Percentiles rank a stretch among this genome's conserved stretches.
These are phyloP conservation scores for Tetheella fluctuosa DNA, from an alignment of 2,888 invertebrate species.

Conservation along the genomic window DNA sequence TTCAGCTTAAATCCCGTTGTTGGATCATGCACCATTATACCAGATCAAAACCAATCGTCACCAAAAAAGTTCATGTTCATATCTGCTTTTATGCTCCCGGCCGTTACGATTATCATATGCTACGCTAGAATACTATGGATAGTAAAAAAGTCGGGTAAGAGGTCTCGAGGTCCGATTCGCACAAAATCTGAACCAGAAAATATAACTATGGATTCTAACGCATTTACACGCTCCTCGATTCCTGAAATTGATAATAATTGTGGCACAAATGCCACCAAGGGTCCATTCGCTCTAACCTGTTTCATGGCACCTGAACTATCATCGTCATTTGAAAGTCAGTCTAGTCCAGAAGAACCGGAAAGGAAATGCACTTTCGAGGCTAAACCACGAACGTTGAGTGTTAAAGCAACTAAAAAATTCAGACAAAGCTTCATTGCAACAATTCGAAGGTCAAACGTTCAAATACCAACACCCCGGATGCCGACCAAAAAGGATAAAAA, in stretches of 20 bases:
- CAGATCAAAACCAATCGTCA: constrained; percentile 86
- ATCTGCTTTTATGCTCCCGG: constrained; percentile 92
- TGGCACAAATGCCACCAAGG: constrained; percentile 34
- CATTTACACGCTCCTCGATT: constrained; percentile 29
- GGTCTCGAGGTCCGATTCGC: constrained; percentile 72
- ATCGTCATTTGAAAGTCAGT: constrained; percentile 38
- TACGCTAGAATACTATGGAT: constrained; percentile 93
- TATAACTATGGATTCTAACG: constrained; percentile 54
- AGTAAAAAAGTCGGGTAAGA: constrained; percentile 87
- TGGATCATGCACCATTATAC: constrained; percentile 91
- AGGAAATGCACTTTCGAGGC: constrained; percentile 54
- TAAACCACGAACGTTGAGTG: constrained; percentile 41
- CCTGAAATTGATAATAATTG: constrained; percentile 25
- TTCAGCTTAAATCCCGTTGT: constrained; percentile 90
- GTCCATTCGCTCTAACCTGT: constrained; percentile 32
- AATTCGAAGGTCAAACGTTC: constrained; percentile 58
- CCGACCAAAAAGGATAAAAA: constrained; percentile 90
- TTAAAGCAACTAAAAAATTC: constrained; percentile 47
- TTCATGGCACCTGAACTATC: constrained; percentile 59
- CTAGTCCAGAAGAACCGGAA: constrained; percentile 58
- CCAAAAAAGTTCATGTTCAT: constrained; percentile 92
- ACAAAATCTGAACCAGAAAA: constrained; percentile 55
- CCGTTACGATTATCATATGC: constrained; percentile 91
- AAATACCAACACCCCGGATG: constrained; percentile 76
- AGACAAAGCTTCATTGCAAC: constrained; percentile 60